Base-by-base conservation (phyloP, 1,140 invertebrate species). In the Hermatobates lingyangjiaoensis region DNA sequence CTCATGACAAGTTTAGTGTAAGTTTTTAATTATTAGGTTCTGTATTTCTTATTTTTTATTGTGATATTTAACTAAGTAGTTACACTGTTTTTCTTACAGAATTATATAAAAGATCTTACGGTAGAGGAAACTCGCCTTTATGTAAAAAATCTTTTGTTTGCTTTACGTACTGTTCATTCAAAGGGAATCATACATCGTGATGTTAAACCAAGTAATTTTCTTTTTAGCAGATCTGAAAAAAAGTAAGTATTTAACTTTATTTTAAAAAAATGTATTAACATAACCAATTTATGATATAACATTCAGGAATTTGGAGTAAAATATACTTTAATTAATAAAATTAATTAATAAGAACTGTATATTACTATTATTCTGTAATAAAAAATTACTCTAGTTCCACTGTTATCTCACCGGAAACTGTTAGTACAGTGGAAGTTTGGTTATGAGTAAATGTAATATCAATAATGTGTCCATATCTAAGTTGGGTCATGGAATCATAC, bases 161-260 rank as follows among this genome's bases (percentile, higher is more conserved):
- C 90, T 3, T 67, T 94, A 42, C 66, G 70, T 42, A 74, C 83
- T 60, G 83, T 93, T 42, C 90, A 94, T 67, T 74, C 77, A 50
- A 84, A 83, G 64, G 77, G 81, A 55, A 78, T 93, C 48, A 90
- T 94, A 56, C 90, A 94, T 64, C 71, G 90, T 57, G 89, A 94
- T 64, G 76, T 94, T n/a, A 93, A 93, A 68, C 88, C 90, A 3
- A 84, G 78, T 63, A 94, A 94, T 69, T 93, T 93, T 64, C 70
- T 93, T 1, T 93, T 88, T 61, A 80, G 91, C 65, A 69, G 85
- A 27, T 34, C 30, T 18, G 10, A 34, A 23, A 2, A 20, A 15
- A n/a, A n/a, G 3, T 39, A 2, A 39, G 20, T 3, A 39, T 10
- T 39, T 3, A 39, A 39, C 42, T 10, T 44, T 20, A 12, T n/a